Base-by-base conservation (phyloP, 2,113 vertebrate species). In the Cheilinus undulatus region DNA sequence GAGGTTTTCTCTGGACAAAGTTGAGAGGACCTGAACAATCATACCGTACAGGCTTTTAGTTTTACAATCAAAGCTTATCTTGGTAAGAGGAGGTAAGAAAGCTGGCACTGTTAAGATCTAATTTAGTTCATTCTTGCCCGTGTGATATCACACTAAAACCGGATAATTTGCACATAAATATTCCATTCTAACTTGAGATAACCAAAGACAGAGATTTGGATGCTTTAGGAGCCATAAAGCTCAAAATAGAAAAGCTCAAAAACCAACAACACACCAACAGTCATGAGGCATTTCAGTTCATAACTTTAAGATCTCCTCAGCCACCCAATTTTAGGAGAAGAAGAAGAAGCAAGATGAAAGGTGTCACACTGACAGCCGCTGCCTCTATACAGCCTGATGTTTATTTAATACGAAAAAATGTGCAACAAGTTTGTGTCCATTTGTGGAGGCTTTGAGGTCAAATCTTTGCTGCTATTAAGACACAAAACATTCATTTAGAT, bases 241-340 rank as follows among this genome's bases (percentile, higher is more conserved):
- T 40, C 3, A 45, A 70, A 61, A 30, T 1, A 34, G 22, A 57
- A 38, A n/a, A n/a, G n/a, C n/a, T n/a, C 30, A 49, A 0, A 69
- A 30, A 52, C 56, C 17, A 20, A 6, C 2, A 20, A 43, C 51
- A 45, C 32, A 49, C 10, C 27, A 56, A 54, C 13, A 26, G 36
- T n/a, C n/a, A n/a, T 45, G 45, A 62, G 36, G 11, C n/a, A 0
- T 49, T 46, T 46, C 19, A 19, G 30, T 42, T 69, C 19, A 61
- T 34, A n/a, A 43, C 38, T 63, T 26, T 12, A 23, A 36, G 38
- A 30, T 51, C 17, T 3, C 14, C 8, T 40, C 24, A 3, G 12
- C 57, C 71, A 64, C 27, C 78, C 70, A 73, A 59, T 78, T 72
- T 69, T 77, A 62, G 68, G 43, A 76, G 48, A 34, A 12, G 17